phyloP scores from a whole-genome alignment of 92 coral and sea anemone genomes.

The Siderastrea siderea region DNA sequence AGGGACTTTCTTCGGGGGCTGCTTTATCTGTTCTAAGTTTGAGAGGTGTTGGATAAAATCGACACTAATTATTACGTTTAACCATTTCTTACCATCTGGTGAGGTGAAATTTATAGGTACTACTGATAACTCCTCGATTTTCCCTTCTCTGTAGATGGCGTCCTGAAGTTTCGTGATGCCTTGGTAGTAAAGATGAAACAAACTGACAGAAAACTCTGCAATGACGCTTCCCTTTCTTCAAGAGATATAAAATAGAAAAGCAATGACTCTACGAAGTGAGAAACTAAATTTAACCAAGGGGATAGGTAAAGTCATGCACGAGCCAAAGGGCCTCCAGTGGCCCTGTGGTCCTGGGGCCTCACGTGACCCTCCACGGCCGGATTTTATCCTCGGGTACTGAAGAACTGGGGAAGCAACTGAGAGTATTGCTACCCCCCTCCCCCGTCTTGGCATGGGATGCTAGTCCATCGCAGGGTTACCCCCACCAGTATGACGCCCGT shows the following conservation, averaged over 20 bases:
- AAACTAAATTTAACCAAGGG: no score
- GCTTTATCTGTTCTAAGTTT: neutral
- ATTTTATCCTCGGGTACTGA: no score
- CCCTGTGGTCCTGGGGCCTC: no score
- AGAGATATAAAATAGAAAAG: neutral
- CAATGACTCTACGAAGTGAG: neutral
- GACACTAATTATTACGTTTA: neutral
- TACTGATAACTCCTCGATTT: constrained; percentile 57
- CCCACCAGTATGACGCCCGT: no score
- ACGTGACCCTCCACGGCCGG: no score
- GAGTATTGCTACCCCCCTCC: no score
- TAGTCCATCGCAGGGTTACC: no score
- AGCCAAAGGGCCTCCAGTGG: no score
- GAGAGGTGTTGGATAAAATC: neutral
- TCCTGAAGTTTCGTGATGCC: constrained; percentile 87
- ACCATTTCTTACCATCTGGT: constrained; percentile 77
- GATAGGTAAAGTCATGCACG: neutral
- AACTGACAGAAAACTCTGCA: constrained; percentile 70
- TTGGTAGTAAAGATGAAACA: constrained; percentile 62
- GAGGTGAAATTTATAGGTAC: constrained; percentile 70
- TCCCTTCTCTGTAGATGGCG: constrained; percentile 66
- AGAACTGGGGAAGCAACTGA: no score
- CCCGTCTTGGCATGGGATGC: no score
- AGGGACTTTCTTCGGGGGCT: no score
- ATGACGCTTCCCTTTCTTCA: constrained; percentile 90